A percentile compares a stretch with the other conserved stretches of the same genome.
Evolutionary conservation across 2,888 invertebrate species (phyloP).

Genomic region (Apocheima hispidaria): DNA sequence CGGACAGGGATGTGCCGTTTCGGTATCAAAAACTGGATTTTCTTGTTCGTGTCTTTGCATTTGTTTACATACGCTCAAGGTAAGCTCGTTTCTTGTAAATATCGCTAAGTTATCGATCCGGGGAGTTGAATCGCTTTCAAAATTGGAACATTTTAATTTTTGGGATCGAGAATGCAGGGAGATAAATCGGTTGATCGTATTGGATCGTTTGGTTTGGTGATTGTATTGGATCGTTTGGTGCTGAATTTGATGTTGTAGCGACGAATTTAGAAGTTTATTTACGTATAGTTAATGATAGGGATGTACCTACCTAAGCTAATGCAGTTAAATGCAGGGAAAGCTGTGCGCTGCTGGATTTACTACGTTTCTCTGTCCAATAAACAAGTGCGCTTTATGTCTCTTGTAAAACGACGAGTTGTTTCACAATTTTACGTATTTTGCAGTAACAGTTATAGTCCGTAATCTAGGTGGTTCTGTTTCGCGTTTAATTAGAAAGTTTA

Average conservation of each 20-base stretch:
- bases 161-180: neutral
- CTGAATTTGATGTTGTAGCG: conserved; percentile 51
- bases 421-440: conserved; percentile 14
- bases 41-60: conserved; percentile 76
- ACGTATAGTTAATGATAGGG: conserved; percentile 52
- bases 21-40: conserved; percentile 82
- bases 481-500: conserved; percentile 3
- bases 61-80: conserved; percentile 86
- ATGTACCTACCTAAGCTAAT: conserved; percentile 24
- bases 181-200: conserved; percentile 23
- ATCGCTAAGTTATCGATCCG: conserved; percentile 74
- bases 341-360: conserved; percentile 36
- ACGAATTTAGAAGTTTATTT: conserved; percentile 58
- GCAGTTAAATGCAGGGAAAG: conserved; percentile 34
- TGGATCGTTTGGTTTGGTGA: conserved; percentile 35
- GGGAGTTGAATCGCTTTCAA: conserved; percentile 39
- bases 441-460: conserved; percentile 22
- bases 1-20: conserved; percentile 81
- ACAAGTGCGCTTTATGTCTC: conserved; percentile 27
- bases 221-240: conserved; percentile 34
- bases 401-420: conserved; percentile 8
- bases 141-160: conserved; percentile 42
- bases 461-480: conserved; percentile 11
- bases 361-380: conserved; percentile 28
- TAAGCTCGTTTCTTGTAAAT: conserved; percentile 78